Percentiles rank a stretch among this genome's conserved stretches.
Conservation (phyloP, 2,797 vertebrate genomes). For the Melanotaenia boesemani region DNA sequence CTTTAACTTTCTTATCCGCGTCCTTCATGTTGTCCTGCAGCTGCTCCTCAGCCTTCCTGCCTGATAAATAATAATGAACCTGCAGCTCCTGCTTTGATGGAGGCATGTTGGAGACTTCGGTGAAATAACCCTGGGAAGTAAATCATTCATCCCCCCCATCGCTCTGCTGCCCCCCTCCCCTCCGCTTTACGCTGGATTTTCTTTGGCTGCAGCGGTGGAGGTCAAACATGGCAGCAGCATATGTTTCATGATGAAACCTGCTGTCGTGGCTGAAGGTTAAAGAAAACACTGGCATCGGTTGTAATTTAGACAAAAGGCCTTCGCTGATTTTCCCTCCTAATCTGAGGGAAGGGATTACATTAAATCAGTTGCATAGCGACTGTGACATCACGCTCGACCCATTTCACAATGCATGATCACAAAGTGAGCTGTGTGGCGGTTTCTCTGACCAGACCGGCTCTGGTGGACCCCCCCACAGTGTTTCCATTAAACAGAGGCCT, state of each 20-base stretch:
- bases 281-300: slow-evolving; percentile 18
- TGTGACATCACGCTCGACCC: slow-evolving; percentile 49
- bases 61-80: slow-evolving; percentile 2
- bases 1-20: too few species aligned
- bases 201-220: slow-evolving; percentile 2
- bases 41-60: too few species aligned
- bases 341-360: slow-evolving; percentile 56
- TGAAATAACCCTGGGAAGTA: background rate
- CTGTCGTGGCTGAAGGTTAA: slow-evolving; percentile 12
- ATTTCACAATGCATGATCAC: slow-evolving; percentile 53
- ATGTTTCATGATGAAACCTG: background rate
- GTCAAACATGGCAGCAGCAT: slow-evolving; percentile 7
- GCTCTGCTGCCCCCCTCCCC: too few species aligned
- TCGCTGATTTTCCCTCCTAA: slow-evolving; percentile 46
- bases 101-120: background rate
- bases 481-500: background rate
- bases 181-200: background rate
- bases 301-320: slow-evolving; percentile 60
- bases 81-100: slow-evolving; percentile 10
- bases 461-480: background rate
- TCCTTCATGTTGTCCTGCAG: too few species aligned
- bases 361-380: slow-evolving; percentile 54
- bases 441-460: too few species aligned
- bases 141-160: background rate
- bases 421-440: slow-evolving; percentile 8